A percentile compares a stretch with the other conserved stretches of the same genome.
phyloP scores from a whole-genome alignment of 2,113 vertebrate species.

The Pterocles gutturalis region DNA sequence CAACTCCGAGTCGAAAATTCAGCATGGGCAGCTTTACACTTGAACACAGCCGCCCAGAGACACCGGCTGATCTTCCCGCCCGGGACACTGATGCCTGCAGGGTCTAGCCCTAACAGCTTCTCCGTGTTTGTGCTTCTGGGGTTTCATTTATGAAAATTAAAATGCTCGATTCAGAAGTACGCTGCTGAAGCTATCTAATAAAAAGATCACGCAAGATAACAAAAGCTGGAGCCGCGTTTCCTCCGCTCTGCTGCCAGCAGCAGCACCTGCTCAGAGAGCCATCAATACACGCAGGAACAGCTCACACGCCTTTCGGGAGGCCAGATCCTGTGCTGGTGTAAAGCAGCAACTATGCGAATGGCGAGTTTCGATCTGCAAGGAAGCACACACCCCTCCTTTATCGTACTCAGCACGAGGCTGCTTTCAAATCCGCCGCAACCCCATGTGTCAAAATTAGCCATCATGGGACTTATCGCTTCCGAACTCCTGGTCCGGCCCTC shows the following conservation, averaged over 20 bases:
- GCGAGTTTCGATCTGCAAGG: not conserved
- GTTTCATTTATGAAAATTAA: not conserved
- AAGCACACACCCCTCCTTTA: not conserved
- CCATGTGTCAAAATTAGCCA: not conserved
- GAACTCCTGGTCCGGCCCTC: not conserved
- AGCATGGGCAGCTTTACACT: not conserved
- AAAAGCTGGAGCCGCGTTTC: not conserved
- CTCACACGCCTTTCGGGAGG: not conserved
- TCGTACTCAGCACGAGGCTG: rapidly evolving
- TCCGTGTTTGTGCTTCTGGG: not conserved
- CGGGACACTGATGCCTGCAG: not conserved
- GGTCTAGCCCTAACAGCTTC: not conserved
- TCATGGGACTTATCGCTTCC: not conserved
- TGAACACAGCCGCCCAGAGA: not conserved
- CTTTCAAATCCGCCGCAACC: not conserved
- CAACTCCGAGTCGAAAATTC: not conserved
- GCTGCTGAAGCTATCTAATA: not conserved
- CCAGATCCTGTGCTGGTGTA: not conserved
- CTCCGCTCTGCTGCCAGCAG: not conserved
- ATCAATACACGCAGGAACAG: not conserved
- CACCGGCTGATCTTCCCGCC: rapidly evolving
- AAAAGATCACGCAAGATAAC: not conserved
- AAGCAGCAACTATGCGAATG: not conserved
- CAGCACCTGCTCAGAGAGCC: not conserved
- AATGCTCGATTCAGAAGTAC: not conserved